phyloP scores from a whole-genome alignment of 2,797 vertebrate genomes.

The Remorina albescens region DNA sequence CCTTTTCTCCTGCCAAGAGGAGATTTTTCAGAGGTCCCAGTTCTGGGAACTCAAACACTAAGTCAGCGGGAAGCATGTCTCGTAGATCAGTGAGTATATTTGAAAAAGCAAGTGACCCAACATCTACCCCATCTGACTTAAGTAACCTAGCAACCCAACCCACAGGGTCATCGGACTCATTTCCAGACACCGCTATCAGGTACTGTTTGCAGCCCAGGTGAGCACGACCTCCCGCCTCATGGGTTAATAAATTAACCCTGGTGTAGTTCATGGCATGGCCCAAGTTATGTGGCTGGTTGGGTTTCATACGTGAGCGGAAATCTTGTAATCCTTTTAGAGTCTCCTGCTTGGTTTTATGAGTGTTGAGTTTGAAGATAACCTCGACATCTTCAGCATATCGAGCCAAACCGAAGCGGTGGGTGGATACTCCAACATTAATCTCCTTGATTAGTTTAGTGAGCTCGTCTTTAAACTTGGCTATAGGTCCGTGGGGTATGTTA shows the following conservation, averaged over 20 bases:
- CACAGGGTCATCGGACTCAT: conserved; percentile 65
- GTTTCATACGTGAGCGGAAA: conserved; percentile 27
- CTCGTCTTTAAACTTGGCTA: conserved; percentile 46
- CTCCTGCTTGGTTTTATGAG: conserved; percentile 63
- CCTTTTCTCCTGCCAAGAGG: neutral
- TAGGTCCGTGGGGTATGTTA: conserved; percentile 39
- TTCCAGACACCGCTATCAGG: conserved; percentile 77
- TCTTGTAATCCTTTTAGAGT: conserved; percentile 55
- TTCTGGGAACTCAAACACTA: conserved; percentile 12
- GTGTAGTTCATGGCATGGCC: conserved; percentile 76
- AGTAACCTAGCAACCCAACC: conserved; percentile 36
- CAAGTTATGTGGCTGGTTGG: conserved; percentile 51
- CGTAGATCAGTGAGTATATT: conserved; percentile 15
- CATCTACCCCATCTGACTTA: conserved; percentile 65
- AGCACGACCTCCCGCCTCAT: conserved; percentile 74
- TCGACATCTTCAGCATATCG: conserved; percentile 72
- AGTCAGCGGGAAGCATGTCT: too few relatives aligned
- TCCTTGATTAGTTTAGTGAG: conserved; percentile 58
- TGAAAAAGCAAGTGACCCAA: too few relatives aligned
- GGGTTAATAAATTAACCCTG: conserved; percentile 67
- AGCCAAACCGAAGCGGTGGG: conserved; percentile 82
- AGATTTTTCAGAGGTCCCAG: fast-evolving
- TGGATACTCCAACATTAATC: conserved; percentile 68
- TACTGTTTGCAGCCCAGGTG: conserved; percentile 75
- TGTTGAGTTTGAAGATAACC: conserved; percentile 81